These are phyloP conservation scores for Odontocolon sp. DNA, from an alignment of 2,888 invertebrate genomes.

Conservation along the genomic window DNA sequence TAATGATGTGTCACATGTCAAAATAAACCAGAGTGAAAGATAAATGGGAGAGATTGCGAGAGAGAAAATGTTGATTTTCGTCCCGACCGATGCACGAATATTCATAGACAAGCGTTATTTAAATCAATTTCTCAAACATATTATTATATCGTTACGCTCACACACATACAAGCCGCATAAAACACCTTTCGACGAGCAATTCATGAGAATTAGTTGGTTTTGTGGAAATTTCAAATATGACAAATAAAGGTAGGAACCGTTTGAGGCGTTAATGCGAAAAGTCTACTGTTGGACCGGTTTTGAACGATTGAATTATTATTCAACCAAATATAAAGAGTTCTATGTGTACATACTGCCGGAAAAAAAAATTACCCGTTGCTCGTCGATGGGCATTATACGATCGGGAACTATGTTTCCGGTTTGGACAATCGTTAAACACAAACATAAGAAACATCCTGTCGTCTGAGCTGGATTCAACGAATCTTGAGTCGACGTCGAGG, in stretches of 20 bases:
- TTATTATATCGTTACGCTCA: conserved; percentile 12
- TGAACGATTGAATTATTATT: conserved; percentile 22
- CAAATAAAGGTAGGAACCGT: background rate
- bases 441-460: conserved; percentile 45
- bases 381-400: conserved; percentile 28
- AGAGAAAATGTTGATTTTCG: conserved; percentile 4
- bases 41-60: conserved; percentile 8
- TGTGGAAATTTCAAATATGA: background rate
- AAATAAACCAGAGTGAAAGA: conserved; percentile 25
- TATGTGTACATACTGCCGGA: conserved; percentile 3
- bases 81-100: background rate
- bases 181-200: background rate
- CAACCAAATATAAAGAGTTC: conserved; percentile 4
- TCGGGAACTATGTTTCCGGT: conserved; percentile 30
- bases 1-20: conserved; percentile 18
- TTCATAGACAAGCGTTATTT: background rate
- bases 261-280: background rate
- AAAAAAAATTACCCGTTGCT: conserved; percentile 33
- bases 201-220: background rate
- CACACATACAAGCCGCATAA: background rate
- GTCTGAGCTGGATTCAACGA: conserved; percentile 55
- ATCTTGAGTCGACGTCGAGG: conserved; percentile 65
- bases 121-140: background rate
- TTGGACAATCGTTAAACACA: conserved; percentile 31
- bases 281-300: conserved; percentile 13